Evolutionary conservation across 2,888 invertebrate genomes (phyloP), one percentile per base, ranked within the genome.

Genomic region (Sminthurides aquaticus): DNA sequence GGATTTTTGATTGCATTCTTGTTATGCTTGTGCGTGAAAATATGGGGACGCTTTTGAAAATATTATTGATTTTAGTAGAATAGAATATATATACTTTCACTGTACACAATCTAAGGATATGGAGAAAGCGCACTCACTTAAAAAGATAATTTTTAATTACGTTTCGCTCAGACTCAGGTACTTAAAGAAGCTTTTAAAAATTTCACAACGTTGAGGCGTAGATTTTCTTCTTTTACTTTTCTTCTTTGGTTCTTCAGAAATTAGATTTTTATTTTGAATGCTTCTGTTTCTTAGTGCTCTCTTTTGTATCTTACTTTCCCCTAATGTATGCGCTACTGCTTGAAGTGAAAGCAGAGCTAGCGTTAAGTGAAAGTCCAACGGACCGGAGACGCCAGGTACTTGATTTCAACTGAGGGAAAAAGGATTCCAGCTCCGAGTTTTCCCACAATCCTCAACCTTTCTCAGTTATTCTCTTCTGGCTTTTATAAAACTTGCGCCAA

Each of bases 1-100:
- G 64, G 64, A 74, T 71, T 67, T 59, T 64, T 61, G 62, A 54
- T 61, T 66, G 62, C 29, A 49, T 61, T 49, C 48, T 26, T 26
- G 18, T 49, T 3, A 25, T 43, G n/a, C 18, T 57, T 25, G n/a
- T 24, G 27, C n/a, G n/a, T 58, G 24, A 55, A 55, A 25, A 25
- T 22, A 24, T 24, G 18, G 20, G 18, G 3, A 24, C 22, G 24
- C n/a, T 22, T 48, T 52, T 26, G 8, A 61, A 54, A 26, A 20
- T n/a, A n/a, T n/a, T n/a, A n/a, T n/a, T n/a, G n/a, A n/a, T n/a
- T n/a, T n/a, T n/a, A n/a, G n/a, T n/a, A n/a, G n/a, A n/a, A n/a
- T n/a, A n/a, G n/a, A n/a, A n/a, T n/a, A n/a, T n/a, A n/a, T n/a
- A n/a, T n/a, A n/a, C n/a, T n/a, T n/a, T n/a, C n/a, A n/a, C n/a